Conservation (phyloP, 1,140 invertebrate genomes). For the Tetragonula clypearis region DNA sequence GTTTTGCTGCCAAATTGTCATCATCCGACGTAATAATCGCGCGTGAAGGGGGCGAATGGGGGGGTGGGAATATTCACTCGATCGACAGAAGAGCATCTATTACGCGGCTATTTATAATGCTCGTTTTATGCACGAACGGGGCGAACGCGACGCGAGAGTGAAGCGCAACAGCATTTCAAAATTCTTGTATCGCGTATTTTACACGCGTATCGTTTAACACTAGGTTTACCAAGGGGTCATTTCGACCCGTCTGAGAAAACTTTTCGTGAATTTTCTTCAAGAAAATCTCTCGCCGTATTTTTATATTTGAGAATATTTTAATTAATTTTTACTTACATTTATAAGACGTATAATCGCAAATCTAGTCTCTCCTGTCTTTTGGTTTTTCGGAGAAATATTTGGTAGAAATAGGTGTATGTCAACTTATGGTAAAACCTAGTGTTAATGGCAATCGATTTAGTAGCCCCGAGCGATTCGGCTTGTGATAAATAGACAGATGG, state of each 20-base stretch:
- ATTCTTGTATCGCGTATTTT: background rate
- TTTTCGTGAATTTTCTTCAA: too few relatives aligned
- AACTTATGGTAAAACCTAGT: too few relatives aligned
- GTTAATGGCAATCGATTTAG: slow-evolving; percentile 11
- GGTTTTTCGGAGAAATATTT: too few relatives aligned
- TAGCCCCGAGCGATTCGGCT: background rate
- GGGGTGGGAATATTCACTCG: background rate
- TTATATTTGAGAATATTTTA: too few relatives aligned
- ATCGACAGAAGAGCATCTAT: slow-evolving; percentile 32
- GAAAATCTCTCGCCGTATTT: too few relatives aligned
- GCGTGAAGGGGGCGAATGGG: background rate
- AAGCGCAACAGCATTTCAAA: background rate
- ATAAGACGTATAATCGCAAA: too few relatives aligned
- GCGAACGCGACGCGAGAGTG: background rate
- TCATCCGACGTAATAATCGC: slow-evolving; percentile 20
- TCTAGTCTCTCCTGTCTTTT: too few relatives aligned
- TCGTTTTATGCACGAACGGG: background rate
- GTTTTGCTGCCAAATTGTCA: slow-evolving; percentile 17
- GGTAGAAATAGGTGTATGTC: too few relatives aligned
- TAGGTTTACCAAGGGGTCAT: too few relatives aligned
- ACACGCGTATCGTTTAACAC: background rate
- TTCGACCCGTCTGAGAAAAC: too few relatives aligned
- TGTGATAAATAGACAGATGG: slow-evolving; percentile 18
- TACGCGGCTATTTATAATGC: slow-evolving; percentile 26
- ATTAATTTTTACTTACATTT: too few relatives aligned